These are phyloP conservation scores for Bicyclus anynana DNA, from an alignment of 1,140 invertebrate species.

Conservation along the genomic window DNA sequence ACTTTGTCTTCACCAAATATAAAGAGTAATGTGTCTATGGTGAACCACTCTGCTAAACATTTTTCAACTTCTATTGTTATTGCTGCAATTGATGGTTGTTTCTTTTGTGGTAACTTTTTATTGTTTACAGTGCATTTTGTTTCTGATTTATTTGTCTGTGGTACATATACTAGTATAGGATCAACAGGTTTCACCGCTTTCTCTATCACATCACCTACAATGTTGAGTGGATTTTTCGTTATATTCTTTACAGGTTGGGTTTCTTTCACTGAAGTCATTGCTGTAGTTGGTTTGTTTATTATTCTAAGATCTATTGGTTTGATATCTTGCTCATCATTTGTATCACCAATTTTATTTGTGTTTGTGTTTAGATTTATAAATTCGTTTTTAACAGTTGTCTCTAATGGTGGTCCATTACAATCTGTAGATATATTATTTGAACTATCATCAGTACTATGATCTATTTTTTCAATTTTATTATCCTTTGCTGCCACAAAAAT, in stretches of 20 bases:
- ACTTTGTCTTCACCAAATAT: constrained; percentile 78
- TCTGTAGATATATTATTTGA: background rate
- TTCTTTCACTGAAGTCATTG: background rate
- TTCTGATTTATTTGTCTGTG: constrained; percentile 15
- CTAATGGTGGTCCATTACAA: too few relatives aligned
- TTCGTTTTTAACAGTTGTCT: background rate
- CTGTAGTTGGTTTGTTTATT: background rate
- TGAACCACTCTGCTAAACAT: constrained; percentile 79
- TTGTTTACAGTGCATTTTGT: constrained; percentile 12
- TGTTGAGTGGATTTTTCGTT: constrained; percentile 49
- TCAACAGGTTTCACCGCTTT: constrained; percentile 59
- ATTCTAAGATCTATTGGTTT: background rate
- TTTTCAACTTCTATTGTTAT: constrained; percentile 74
- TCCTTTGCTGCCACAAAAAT: background rate
- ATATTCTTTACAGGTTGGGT: constrained; percentile 25
- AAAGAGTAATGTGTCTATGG: constrained; percentile 77
- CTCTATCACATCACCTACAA: constrained; percentile 66
- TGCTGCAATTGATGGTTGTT: constrained; percentile 46
- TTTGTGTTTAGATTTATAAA: background rate
- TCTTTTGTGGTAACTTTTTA: constrained; percentile 39
- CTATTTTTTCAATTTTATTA: background rate
- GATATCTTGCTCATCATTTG: background rate
- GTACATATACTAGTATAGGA: constrained; percentile 44
- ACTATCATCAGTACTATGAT: background rate
- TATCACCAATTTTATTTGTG: constrained; percentile 11